These are phyloP conservation scores for Chaetogeoica ovagalla DNA, from an alignment of 2,888 invertebrate species.

Conservation along the genomic window DNA sequence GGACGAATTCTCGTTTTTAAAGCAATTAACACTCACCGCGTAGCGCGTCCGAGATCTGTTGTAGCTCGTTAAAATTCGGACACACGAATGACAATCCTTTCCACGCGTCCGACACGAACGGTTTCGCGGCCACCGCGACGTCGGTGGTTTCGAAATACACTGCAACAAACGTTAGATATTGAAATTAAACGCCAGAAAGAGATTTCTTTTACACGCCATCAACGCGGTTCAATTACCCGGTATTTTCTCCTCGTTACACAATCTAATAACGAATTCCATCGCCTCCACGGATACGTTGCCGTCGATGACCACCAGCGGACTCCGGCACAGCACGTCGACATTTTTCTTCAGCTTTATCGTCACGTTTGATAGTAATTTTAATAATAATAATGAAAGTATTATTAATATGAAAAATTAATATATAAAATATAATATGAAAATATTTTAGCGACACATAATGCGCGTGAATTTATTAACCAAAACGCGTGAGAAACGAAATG, in stretches of 20 bases:
- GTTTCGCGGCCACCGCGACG: constrained; percentile 72
- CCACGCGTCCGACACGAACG: constrained; percentile 64
- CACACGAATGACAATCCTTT: constrained; percentile 68
- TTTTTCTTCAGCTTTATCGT: constrained; percentile 60
- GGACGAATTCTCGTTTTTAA: background rate
- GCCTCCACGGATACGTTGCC: constrained; percentile 76
- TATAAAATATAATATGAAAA: no score
- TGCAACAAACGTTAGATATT: constrained; percentile 58
- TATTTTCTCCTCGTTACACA: constrained; percentile 67
- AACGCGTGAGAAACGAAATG: no score
- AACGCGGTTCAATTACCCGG: constrained; percentile 66
- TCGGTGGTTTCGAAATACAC: constrained; percentile 93
- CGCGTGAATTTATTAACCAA: no score
- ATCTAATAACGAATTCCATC: constrained; percentile 67
- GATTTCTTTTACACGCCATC: no score
- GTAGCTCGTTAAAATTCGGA: constrained; percentile 80
- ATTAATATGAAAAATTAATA: no score
- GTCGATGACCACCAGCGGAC: constrained; percentile 81
- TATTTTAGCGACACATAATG: no score
- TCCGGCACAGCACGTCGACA: constrained; percentile 65
- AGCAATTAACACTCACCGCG: constrained; percentile 58
- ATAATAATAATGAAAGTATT: no score
- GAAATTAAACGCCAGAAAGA: background rate
- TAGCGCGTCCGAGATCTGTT: constrained; percentile 65
- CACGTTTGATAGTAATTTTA: no score